Percentiles rank a stretch among this genome's conserved stretches.
Conservation (phyloP, 1,140 invertebrate genomes). For the Nixonia krombeini region DNA sequence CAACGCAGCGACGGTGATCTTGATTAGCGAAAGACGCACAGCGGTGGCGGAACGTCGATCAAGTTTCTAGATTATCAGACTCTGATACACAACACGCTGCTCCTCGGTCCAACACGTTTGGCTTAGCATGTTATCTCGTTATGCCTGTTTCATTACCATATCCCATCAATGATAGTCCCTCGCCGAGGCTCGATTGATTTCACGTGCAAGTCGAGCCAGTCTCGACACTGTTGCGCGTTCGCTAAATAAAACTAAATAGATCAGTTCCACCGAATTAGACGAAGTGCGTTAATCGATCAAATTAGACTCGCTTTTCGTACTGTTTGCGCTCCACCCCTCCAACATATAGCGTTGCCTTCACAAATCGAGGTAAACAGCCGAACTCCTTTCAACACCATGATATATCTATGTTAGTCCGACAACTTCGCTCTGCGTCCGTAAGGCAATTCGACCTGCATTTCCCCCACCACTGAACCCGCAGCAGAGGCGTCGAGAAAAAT, state of each 20-base stretch:
- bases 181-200: background rate
- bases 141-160: background rate
- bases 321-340: background rate
- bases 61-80: slow-evolving; percentile 34
- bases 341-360: too few relatives aligned
- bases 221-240: too few relatives aligned
- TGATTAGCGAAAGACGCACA: slow-evolving; percentile 9
- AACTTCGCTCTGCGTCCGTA: too few relatives aligned
- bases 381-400: too few relatives aligned
- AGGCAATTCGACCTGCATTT: too few relatives aligned
- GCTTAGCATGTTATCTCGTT: slow-evolving; percentile 6
- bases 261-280: background rate
- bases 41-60: slow-evolving; percentile 26
- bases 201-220: too few relatives aligned
- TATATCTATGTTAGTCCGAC: too few relatives aligned
- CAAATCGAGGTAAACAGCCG: too few relatives aligned
- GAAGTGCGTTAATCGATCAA: background rate
- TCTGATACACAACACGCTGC: slow-evolving; percentile 31
- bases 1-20: background rate
- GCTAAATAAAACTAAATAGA: too few relatives aligned
- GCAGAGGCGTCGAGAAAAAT: background rate
- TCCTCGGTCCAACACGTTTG: slow-evolving; percentile 36
- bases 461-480: too few relatives aligned
- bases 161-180: background rate
- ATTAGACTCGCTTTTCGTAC: background rate